These are phyloP conservation scores for Perizoma affinitatum DNA, from an alignment of 2,888 invertebrate species.

Conservation along the genomic window DNA sequence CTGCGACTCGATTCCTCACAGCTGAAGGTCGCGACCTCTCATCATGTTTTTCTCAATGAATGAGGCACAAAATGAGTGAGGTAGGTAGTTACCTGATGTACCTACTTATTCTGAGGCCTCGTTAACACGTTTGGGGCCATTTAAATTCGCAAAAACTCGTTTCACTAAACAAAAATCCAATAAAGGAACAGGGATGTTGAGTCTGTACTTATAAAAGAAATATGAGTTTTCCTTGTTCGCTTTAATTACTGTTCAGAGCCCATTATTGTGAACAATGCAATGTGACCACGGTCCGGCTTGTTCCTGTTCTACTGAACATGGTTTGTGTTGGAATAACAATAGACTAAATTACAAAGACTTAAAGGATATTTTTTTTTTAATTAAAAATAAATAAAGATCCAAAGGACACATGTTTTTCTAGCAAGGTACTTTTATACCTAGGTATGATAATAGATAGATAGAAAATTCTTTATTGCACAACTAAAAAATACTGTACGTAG, in stretches of 20 bases:
- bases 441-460: no score
- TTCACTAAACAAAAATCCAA: slow-evolving; percentile 26
- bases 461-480: no score
- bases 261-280: slow-evolving; percentile 37
- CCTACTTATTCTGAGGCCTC: not conserved
- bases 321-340: slow-evolving; percentile 14
- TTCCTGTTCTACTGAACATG: slow-evolving; percentile 28
- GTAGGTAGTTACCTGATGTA: no score
- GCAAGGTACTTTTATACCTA: no score
- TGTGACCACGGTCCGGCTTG: slow-evolving; percentile 46
- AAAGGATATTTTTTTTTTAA: no score
- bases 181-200: slow-evolving; percentile 14
- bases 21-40: no score
- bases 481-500: no score
- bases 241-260: slow-evolving; percentile 23
- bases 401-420: no score
- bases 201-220: slow-evolving; percentile 18
- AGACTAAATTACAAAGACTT: not conserved
- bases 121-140: not conserved
- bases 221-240: slow-evolving; percentile 31
- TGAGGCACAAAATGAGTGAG: no score
- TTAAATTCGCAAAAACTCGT: slow-evolving; percentile 12
- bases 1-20: no score
- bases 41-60: no score
- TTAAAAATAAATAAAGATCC: no score